These are phyloP conservation scores for Ciconia nigra DNA, from an alignment of 2,797 vertebrate genomes.

Conservation along the genomic window DNA sequence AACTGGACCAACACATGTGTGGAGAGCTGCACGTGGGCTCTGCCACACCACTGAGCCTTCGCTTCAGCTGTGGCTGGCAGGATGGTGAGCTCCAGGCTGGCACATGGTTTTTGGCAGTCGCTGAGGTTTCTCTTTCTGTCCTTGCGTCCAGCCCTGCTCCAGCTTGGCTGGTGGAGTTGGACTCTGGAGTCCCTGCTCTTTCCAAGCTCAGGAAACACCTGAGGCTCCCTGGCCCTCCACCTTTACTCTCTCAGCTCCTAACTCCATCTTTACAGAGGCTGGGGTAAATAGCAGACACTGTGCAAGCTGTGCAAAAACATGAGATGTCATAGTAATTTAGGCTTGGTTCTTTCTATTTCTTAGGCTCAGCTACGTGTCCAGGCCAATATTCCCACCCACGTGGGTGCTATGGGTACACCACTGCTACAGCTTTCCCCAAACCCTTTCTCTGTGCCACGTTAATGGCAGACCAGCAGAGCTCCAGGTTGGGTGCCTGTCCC, in stretches of 20 bases:
- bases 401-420: neutral
- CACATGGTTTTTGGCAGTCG: accelerated
- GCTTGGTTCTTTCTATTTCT: neutral
- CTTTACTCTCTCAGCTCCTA: neutral
- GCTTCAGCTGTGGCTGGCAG: neutral
- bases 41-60: neutral
- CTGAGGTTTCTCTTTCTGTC: neutral
- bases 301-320: neutral
- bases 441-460: neutral
- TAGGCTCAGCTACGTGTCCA: neutral
- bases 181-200: neutral
- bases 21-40: neutral
- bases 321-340: neutral
- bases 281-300: neutral
- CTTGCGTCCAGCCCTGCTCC: neutral
- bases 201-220: neutral
- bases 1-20: accelerated
- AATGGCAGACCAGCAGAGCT: neutral
- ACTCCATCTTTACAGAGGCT: neutral
- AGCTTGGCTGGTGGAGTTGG: neutral
- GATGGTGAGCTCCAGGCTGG: neutral
- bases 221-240: neutral
- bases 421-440: neutral
- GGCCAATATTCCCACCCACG: neutral
- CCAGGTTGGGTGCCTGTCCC: neutral